phyloP scores from a whole-genome alignment of 2,797 vertebrate species.

The Erpetoichthys calabaricus region DNA sequence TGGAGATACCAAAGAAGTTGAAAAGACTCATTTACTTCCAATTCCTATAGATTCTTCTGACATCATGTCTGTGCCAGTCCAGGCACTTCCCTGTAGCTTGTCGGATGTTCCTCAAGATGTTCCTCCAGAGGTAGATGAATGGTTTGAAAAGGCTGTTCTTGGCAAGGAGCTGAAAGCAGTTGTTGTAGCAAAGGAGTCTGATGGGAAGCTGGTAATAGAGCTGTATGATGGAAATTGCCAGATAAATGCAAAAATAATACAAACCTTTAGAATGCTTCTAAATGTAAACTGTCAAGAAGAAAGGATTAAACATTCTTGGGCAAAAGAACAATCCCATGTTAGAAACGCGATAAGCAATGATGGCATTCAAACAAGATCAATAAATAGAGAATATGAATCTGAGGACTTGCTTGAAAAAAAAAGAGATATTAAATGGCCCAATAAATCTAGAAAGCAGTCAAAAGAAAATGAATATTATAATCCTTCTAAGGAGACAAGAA shows the following conservation, averaged over 20 bases:
- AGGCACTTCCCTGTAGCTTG: slow-evolving; percentile 71
- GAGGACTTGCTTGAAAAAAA: slow-evolving; percentile 12
- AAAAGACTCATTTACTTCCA: slow-evolving; percentile 52
- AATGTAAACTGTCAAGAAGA: slow-evolving; percentile 1
- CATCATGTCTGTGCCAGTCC: slow-evolving; percentile 72
- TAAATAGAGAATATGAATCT: slow-evolving; percentile 4
- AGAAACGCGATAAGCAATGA: not conserved
- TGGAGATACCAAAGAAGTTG: slow-evolving; percentile 62
- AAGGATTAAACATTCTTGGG: not conserved
- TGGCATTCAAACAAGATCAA: slow-evolving; percentile 9
- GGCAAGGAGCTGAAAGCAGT: slow-evolving; percentile 54
- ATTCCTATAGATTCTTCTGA: slow-evolving; percentile 63
- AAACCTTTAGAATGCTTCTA: slow-evolving; percentile 29
- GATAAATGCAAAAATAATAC: slow-evolving; percentile 65
- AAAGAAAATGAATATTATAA: too few species aligned
- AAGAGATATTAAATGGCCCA: too few species aligned
- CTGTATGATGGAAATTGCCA: slow-evolving; percentile 61
- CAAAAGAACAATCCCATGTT: too few species aligned
- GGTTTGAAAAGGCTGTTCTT: slow-evolving; percentile 62
- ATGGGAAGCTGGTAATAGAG: slow-evolving; percentile 70
- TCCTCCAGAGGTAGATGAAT: slow-evolving; percentile 43
- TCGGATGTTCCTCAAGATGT: slow-evolving; percentile 53
- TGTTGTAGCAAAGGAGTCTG: slow-evolving; percentile 66
- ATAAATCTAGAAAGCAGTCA: too few species aligned
- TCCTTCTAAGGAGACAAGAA: too few species aligned